Evolutionary conservation across 92 coral and sea anemone species (phyloP), one percentile per base, ranked within the genome.

Genomic region (Phenganax subtilis): DNA sequence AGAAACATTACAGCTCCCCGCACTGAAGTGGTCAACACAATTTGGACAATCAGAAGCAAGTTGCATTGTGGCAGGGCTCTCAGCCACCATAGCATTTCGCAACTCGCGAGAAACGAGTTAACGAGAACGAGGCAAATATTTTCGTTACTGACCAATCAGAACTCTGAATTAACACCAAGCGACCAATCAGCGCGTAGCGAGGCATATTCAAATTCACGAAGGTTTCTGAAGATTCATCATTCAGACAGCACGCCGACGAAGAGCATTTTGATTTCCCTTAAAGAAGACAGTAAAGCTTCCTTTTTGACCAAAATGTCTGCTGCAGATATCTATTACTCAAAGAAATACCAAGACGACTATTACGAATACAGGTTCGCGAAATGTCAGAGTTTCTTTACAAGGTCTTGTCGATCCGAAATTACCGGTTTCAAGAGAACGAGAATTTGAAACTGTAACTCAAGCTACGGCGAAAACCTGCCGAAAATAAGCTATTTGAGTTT

Each of bases 261-360:
- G 81, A 84, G 74, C 25, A 17, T 54, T 7, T 31, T 61, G 59
- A 52, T 59, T 65, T 27, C 17, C 1, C 9, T 44, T 29, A 66
- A 60, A 28, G 59, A 1, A 20, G 70, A 28, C 52, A 44, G 51
- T 0, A 64, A 10, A 28, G 12, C 11, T 8, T 10, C 55, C 0
- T 44, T 67, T 25, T 20, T 47, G 15, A 55, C 51, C 59, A 69
- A 54, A 88, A 90, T 90, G 94, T 89, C 97, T 30, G 89, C 84
- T 7, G 89, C 88, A 81, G 89, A 88, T 77, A 91, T 91, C 68
- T 91, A 89, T 70, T 91, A 91, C 83, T 91, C 97, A 56, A 92
- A 91, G 69, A 91, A 91, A 71, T 91, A 91, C 87, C 88, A 87
- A 59, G 97, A 91, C 89, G 89, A 86, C 15, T 27, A 57, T 61